A percentile compares a stretch with the other conserved stretches of the same genome.
Evolutionary conservation across 1,140 invertebrate genomes (phyloP).

Genomic region (Hylaeus anthracinus): DNA sequence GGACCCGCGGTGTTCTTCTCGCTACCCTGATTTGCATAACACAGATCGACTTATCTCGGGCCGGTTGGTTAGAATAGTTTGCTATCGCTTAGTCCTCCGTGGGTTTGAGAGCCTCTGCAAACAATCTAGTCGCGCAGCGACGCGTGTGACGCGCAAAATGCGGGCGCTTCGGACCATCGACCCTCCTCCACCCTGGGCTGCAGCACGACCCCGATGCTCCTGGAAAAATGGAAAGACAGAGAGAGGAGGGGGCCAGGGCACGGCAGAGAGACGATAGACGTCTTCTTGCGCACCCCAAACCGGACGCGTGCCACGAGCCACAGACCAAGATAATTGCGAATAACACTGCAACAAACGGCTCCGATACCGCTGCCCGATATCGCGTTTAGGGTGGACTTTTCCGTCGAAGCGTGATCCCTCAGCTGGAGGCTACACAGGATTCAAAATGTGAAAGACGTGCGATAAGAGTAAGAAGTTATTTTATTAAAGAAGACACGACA

Average conservation of each 20-base stretch:
- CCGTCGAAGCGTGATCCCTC: not conserved
- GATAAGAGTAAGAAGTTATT: too few relatives aligned
- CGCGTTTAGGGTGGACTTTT: slow-evolving; percentile 43
- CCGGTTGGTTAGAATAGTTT: slow-evolving; percentile 42
- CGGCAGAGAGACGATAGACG: slow-evolving; percentile 16
- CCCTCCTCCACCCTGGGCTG: slow-evolving; percentile 60
- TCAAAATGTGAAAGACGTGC: not conserved
- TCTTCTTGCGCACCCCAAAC: slow-evolving; percentile 62
- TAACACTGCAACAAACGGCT: slow-evolving; percentile 79
- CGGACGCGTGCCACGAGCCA: slow-evolving; percentile 77
- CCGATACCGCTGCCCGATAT: slow-evolving; percentile 69
- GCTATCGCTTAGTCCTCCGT: slow-evolving; percentile 38
- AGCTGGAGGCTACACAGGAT: not conserved
- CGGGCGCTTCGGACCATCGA: slow-evolving; percentile 78
- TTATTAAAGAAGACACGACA: slow-evolving; percentile 10
- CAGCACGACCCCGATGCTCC: slow-evolving; percentile 35
- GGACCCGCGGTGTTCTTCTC: not conserved
- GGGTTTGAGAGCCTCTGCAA: slow-evolving; percentile 81
- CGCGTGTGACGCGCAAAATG: slow-evolving; percentile 82
- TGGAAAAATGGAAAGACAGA: slow-evolving; percentile 35
- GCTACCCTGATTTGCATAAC: slow-evolving; percentile 13
- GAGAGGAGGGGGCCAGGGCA: slow-evolving; percentile 8
- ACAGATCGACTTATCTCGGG: slow-evolving; percentile 37
- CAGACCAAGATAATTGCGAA: slow-evolving; percentile 80
- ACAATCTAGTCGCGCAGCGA: slow-evolving; percentile 81